Base-by-base conservation (phyloP, 2,888 invertebrate genomes). In the Sericinus montela region DNA sequence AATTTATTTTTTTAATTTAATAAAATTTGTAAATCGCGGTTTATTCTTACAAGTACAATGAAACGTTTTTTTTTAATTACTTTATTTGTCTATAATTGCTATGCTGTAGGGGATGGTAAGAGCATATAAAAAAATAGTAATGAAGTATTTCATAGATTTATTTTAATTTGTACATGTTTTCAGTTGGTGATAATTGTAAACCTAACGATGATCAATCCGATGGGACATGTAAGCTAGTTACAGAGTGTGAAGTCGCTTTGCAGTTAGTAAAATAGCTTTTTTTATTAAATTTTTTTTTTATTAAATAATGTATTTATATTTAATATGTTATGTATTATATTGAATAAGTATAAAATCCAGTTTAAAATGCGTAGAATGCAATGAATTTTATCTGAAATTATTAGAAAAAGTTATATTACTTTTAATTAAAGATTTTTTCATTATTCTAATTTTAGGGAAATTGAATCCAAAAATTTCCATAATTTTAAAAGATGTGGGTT, bases 401-500 rank as follows among this genome's bases (percentile, higher is more conserved):
- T n/a, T n/a, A n/a, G n/a, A n/a, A n/a, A n/a, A n/a, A n/a, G n/a
- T n/a, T n/a, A n/a, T n/a, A n/a, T n/a, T n/a, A n/a, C n/a, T n/a
- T n/a, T n/a, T n/a, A n/a, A n/a, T n/a, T 19, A 1, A 16, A 19
- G 1, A 11, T 14, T 10, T 9, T 9, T 40, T 29, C 15, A 7
- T 29, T 15, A 15, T 29, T n/a, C 8, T 15, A 3, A 32, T 50
- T 51, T 37, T 53, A 84, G 83, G 46, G 66, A 69, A 41, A 64
- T 85, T 19, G 63, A 51, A 52, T 59, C 62, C 8, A 67, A 60
- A 29, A 65, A 63, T 13, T 55, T 48, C n/a, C 76, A 80, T 55
- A 52, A 65, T 34, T 81, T 70, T 51, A 48, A 59, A 30, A 70
- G 90, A 57, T 90, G 90, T 65, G 86, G 90, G 0, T 90, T 90